phyloP scores from a whole-genome alignment of 2,888 invertebrate genomes.

The Nephrotoma guestfalica region DNA sequence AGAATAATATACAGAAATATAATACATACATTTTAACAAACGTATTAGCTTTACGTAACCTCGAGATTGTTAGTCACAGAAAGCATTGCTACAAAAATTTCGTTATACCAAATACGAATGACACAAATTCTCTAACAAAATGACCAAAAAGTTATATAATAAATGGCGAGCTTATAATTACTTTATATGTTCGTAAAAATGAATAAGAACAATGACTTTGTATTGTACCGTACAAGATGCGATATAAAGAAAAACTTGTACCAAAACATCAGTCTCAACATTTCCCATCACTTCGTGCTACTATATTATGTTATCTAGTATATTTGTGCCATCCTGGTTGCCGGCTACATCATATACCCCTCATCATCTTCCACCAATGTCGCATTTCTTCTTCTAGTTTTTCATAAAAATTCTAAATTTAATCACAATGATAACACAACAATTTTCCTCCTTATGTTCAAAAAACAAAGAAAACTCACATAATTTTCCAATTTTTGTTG shows the following conservation, averaged over 20 bases:
- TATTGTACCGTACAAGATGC: too few relatives aligned
- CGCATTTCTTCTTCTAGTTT: neutral
- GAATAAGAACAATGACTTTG: neutral
- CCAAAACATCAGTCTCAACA: neutral
- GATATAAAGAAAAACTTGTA: neutral
- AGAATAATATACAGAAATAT: too few relatives aligned
- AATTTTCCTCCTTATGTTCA: neutral
- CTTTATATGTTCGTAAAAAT: neutral
- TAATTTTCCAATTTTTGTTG: neutral
- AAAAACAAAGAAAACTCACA: neutral
- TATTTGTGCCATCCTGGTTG: neutral
- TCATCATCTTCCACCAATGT: neutral
- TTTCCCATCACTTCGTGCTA: neutral
- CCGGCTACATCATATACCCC: neutral
- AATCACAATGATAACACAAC: neutral
- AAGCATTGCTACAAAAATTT: too few relatives aligned
- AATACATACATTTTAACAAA: too few relatives aligned
- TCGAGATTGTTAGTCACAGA: too few relatives aligned
- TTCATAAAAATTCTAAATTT: neutral
- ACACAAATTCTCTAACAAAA: neutral
- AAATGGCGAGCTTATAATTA: neutral
- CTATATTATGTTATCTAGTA: neutral
- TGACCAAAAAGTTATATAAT: neutral
- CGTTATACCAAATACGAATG: too few relatives aligned
- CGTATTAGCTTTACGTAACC: too few relatives aligned